phyloP scores from a whole-genome alignment of 2,113 vertebrate genomes.

The Notarius quadriscutis region DNA sequence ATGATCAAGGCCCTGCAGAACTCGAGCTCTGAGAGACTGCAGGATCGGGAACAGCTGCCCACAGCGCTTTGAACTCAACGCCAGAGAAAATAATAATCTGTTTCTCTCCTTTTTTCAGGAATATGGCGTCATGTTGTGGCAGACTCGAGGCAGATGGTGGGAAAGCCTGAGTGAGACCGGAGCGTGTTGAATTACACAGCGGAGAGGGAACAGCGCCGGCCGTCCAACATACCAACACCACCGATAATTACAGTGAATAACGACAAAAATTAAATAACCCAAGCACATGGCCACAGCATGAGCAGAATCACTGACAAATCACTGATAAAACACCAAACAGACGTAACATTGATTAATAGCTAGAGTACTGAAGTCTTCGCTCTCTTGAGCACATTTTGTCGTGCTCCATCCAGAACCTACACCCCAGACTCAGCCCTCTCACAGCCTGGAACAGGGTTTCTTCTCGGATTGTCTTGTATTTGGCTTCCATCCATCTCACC shows the following conservation, averaged over 20 bases:
- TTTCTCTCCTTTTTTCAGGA: conserved; percentile 60
- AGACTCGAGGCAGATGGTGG: conserved; percentile 70
- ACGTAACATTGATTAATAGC: neutral
- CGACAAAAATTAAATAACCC: neutral
- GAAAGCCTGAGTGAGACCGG: conserved; percentile 58
- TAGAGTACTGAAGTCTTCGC: neutral
- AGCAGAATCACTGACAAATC: neutral
- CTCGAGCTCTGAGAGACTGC: conserved; percentile 68
- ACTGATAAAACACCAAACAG: neutral
- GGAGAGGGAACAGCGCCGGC: conserved; percentile 50
- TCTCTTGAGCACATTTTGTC: neutral
- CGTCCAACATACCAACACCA: conserved; percentile 37
- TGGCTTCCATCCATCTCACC: neutral
- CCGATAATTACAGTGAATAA: conserved; percentile 37
- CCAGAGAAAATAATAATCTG: conserved; percentile 55
- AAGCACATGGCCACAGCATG: neutral
- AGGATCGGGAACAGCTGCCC: conserved; percentile 72
- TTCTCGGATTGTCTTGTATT: neutral
- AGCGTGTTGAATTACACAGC: conserved; percentile 72
- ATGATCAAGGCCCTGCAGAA: conserved; percentile 67
- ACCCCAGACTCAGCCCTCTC: neutral
- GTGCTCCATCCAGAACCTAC: neutral
- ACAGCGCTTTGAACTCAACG: conserved; percentile 62
- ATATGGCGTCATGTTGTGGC: conserved; percentile 58
- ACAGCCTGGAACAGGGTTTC: neutral